Percentiles rank a stretch among this genome's conserved stretches.
These are phyloP conservation scores for Willisornis vidua DNA, from an alignment of 2,113 vertebrate genomes.

Conservation along the genomic window DNA sequence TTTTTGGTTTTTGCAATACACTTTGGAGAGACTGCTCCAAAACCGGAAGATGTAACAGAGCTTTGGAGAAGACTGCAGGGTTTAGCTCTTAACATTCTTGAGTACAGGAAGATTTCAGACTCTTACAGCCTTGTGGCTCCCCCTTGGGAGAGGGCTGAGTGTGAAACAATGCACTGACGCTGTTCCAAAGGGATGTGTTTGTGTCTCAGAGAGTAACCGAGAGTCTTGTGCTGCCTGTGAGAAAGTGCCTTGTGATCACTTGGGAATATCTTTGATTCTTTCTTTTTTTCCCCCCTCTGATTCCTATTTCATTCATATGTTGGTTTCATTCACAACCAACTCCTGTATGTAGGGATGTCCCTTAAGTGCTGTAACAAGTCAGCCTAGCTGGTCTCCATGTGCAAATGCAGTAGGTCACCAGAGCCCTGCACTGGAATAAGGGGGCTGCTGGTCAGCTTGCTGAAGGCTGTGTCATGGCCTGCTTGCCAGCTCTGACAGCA, in stretches of 20 bases:
- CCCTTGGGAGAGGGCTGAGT: not conserved
- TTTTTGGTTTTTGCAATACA: not conserved
- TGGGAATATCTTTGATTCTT: not conserved
- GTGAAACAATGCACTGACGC: not conserved
- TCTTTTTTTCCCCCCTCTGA: not conserved
- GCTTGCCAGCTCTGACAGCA: not conserved
- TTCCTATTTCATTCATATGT: not conserved
- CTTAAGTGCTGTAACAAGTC: not conserved
- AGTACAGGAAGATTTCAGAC: not conserved
- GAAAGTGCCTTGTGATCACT: not conserved
- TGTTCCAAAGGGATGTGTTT: not conserved
- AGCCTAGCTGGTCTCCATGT: not conserved
- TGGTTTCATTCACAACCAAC: not conserved
- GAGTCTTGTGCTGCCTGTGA: not conserved
- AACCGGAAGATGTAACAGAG: fast-evolving
- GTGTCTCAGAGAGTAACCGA: not conserved
- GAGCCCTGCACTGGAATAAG: not conserved
- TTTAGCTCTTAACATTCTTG: not conserved
- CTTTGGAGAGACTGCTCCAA: not conserved
- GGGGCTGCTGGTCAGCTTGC: not conserved
- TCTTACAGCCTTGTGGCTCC: fast-evolving
- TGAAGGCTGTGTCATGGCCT: not conserved
- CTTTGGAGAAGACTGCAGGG: not conserved
- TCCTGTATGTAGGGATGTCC: not conserved
- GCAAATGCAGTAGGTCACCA: not conserved